These are phyloP conservation scores for Fragum fragum DNA, from an alignment of 2,888 invertebrate genomes.

Conservation along the genomic window DNA sequence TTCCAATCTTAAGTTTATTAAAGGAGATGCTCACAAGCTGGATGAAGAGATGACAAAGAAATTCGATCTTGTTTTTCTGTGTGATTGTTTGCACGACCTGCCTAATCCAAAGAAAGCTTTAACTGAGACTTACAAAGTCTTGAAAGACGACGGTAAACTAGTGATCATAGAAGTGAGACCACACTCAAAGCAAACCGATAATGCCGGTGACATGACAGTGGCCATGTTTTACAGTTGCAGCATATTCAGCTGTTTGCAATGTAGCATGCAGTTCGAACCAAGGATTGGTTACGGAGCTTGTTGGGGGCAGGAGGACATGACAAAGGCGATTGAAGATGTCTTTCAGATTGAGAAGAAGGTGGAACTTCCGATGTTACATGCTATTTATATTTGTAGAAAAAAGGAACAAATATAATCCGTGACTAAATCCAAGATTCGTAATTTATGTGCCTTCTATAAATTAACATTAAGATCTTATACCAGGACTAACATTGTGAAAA, in stretches of 20 bases:
- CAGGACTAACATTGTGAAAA: no score
- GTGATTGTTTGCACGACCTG: conserved; percentile 57
- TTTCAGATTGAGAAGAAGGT: neutral
- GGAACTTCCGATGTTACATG: conserved; percentile 18
- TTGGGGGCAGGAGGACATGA: conserved; percentile 62
- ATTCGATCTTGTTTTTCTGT: conserved; percentile 50
- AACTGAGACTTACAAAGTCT: conserved; percentile 31
- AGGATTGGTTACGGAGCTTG: conserved; percentile 58
- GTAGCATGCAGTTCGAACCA: conserved; percentile 43
- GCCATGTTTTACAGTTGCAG: conserved; percentile 53
- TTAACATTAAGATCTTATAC: no score
- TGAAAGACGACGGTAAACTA: conserved; percentile 50
- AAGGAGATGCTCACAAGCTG: conserved; percentile 53
- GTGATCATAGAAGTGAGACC: conserved; percentile 48
- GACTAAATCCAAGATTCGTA: no score
- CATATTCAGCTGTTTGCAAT: conserved; percentile 61
- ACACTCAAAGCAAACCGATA: conserved; percentile 50
- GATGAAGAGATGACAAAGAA: conserved; percentile 23
- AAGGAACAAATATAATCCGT: no score
- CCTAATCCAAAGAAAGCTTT: conserved; percentile 55
- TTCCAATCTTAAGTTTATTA: conserved; percentile 39
- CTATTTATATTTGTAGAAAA: neutral
- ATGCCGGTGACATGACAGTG: conserved; percentile 44
- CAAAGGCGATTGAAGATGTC: conserved; percentile 29
- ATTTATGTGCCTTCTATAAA: no score